Evolutionary conservation across 2,888 invertebrate genomes (phyloP).

Genomic region (Sycophila texana): DNA sequence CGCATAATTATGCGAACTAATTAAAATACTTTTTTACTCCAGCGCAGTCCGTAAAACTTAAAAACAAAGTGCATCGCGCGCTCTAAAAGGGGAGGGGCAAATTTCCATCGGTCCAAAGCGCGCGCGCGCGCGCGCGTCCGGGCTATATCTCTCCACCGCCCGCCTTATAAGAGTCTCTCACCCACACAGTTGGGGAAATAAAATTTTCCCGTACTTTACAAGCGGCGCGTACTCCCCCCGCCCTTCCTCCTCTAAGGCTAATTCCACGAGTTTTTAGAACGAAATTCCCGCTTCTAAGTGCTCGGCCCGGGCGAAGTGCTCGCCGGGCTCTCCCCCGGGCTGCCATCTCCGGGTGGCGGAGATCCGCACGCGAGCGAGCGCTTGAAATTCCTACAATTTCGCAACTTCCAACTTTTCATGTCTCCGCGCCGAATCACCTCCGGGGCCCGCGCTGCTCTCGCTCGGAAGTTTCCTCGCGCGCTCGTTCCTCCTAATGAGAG

Average conservation of each 20-base stretch:
- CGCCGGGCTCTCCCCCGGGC: neutral
- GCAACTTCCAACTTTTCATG: slow-evolving; percentile 74
- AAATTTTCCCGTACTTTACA: slow-evolving; percentile 53
- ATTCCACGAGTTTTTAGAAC: slow-evolving; percentile 56
- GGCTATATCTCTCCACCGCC: neutral
- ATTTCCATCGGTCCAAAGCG: slow-evolving; percentile 16
- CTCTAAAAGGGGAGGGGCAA: slow-evolving; percentile 17
- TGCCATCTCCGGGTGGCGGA: slow-evolving; percentile 1
- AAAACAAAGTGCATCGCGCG: slow-evolving; percentile 51
- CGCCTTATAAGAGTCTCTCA: neutral
- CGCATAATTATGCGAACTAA: slow-evolving; percentile 45
- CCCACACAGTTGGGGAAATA: no score
- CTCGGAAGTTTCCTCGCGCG: slow-evolving; percentile 60
- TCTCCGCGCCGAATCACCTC: slow-evolving; percentile 66
- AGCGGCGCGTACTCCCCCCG: slow-evolving; percentile 26
- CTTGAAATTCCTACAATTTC: slow-evolving; percentile 68
- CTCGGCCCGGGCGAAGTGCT: slow-evolving; percentile 17
- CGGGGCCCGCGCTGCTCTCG: slow-evolving; percentile 24
- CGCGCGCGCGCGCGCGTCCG: no score
- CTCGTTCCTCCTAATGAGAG: slow-evolving; percentile 69
- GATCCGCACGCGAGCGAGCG: slow-evolving; percentile 32
- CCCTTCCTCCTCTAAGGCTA: slow-evolving; percentile 48
- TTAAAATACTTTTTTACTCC: slow-evolving; percentile 47
- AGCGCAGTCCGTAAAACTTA: slow-evolving; percentile 48
- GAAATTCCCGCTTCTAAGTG: slow-evolving; percentile 53